Base-by-base conservation (phyloP, 2,113 vertebrate genomes). In the Phoenicopterus ruber region DNA sequence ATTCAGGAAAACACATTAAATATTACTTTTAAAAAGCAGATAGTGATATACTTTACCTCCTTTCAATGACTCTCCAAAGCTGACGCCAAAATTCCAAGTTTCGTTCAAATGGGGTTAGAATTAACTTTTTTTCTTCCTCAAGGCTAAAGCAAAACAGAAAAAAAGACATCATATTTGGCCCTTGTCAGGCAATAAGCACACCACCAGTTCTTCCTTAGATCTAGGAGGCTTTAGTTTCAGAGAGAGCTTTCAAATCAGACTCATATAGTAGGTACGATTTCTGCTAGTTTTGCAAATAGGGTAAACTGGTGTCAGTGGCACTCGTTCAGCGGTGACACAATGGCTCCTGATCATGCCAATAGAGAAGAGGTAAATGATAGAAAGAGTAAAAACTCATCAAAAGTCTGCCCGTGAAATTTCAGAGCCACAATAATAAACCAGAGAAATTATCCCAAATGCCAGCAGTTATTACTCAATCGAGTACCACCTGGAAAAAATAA, bases 41-140 rank as follows among this genome's bases (percentile, higher is more conserved):
- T 0, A 26, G 14, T 3, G 5, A 70, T 38, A 77, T 14, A 54
- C 7, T 61, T 93, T 97, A 99, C 99, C 99, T 99, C 92, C 99
- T 99, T 96, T 99, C 99, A 50, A 99, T 99, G 86, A 99, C 99
- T 97, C 99, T 98, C 99, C 99, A 99, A 50, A 99, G 98, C 86
- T 99, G 99, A 82, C 99, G 98, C 99, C 99, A 99, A 90, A 99
- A 99, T 91, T 99, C 99, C 96, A 99, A 93, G 96, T 99, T 99
- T 82, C 99, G 98, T 97, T 99, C 99, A 98, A 99, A 99, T 3
- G 99, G 99, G 2, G 99, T 99, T 65, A 99, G 88, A 96, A 99
- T 98, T 78, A 99, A 97, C 77, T 99, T 99, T 76, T 99, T 98
- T 49, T 99, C 98, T 97, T 99, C 99, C 96, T 99, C 99, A 31